A percentile compares a stretch with the other conserved stretches of the same genome.
Conservation (phyloP, 1,140 invertebrate genomes). For the Sarcophaga bullata region DNA sequence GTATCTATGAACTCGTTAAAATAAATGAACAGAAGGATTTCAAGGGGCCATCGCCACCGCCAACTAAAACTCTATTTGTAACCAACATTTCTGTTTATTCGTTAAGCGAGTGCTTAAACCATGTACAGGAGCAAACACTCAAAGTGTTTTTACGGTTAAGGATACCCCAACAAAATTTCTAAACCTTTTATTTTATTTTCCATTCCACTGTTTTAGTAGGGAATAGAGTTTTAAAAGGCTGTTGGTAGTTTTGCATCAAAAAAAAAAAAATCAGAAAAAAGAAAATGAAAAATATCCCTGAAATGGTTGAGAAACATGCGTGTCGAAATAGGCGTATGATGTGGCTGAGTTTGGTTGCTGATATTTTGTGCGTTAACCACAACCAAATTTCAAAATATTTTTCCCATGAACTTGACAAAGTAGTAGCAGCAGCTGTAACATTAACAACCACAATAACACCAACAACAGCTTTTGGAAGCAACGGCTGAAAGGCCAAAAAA, state of each 20-base stretch:
- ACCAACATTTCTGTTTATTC: too few relatives aligned
- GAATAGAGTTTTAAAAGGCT: too few relatives aligned
- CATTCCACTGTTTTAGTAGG: background rate
- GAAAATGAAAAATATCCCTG: too few relatives aligned
- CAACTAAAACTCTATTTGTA: too few relatives aligned
- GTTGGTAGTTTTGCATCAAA: too few relatives aligned
- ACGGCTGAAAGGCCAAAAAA: background rate
- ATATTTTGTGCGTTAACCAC: slow-evolving; percentile 9
- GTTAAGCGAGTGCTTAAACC: too few relatives aligned
- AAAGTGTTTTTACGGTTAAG: background rate
- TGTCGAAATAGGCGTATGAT: background rate
- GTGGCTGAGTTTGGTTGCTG: background rate
- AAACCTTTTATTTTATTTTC: background rate
- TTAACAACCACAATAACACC: background rate
- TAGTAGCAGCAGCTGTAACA: background rate
- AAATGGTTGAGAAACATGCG: background rate
- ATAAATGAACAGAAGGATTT: too few relatives aligned
- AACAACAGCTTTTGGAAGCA: background rate
- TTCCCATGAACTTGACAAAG: slow-evolving; percentile 3
- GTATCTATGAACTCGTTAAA: too few relatives aligned
- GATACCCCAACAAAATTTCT: background rate
- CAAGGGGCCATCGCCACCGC: too few relatives aligned
- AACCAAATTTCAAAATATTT: slow-evolving; percentile 12
- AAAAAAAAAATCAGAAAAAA: too few relatives aligned
- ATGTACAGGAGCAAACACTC: too few relatives aligned